These are phyloP conservation scores for Agrilus cyanescens DNA, from an alignment of 2,888 invertebrate genomes.

Conservation along the genomic window DNA sequence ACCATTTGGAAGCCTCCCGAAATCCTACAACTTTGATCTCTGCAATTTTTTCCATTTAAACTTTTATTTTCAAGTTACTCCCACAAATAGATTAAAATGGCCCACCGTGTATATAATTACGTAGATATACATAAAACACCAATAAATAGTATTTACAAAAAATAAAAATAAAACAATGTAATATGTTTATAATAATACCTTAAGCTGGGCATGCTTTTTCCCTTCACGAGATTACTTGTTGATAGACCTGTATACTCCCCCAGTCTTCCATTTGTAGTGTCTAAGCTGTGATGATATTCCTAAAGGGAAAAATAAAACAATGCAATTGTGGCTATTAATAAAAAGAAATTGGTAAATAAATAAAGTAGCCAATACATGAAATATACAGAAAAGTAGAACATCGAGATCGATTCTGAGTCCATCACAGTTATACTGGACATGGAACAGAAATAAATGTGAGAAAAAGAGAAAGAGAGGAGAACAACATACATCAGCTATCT, in stretches of 20 bases:
- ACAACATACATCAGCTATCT: conserved; percentile 33
- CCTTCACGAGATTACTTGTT: conserved; percentile 70
- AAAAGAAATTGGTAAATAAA: not conserved
- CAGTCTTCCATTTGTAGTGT: conserved; percentile 65
- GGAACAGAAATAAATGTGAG: conserved; percentile 2
- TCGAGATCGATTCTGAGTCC: not conserved
- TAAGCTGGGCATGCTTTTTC: conserved; percentile 93
- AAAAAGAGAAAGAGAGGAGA: conserved; percentile 4
- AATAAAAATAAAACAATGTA: too few relatives aligned
- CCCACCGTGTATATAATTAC: too few relatives aligned
- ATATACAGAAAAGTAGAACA: not conserved
- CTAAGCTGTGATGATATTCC: conserved; percentile 75
- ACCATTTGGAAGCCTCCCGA: too few relatives aligned
- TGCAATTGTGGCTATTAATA: conserved; percentile 1
- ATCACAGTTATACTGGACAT: not conserved
- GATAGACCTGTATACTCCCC: conserved; percentile 48
- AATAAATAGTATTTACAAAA: too few relatives aligned
- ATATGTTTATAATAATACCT: conserved; percentile 48
- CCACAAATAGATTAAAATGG: too few relatives aligned
- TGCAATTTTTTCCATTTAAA: too few relatives aligned
- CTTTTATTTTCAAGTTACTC: too few relatives aligned
- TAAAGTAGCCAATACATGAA: not conserved
- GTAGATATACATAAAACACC: too few relatives aligned
- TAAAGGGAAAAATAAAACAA: conserved; percentile 28
- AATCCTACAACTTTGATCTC: too few relatives aligned